These are phyloP conservation scores for Diadophis punctatus DNA, from an alignment of 2,113 vertebrate species.

Conservation along the genomic window DNA sequence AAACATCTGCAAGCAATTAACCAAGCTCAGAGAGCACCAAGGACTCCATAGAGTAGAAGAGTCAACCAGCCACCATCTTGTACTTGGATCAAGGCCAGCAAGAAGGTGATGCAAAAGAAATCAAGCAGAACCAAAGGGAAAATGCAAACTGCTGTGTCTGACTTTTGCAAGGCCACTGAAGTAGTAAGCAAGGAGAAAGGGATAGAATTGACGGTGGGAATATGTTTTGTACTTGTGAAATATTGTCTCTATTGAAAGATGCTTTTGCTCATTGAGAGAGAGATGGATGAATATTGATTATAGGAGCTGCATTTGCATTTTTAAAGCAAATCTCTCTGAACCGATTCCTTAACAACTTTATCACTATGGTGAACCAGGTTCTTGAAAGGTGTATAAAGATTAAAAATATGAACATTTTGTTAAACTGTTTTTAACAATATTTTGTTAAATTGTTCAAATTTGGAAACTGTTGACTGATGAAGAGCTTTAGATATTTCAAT, in stretches of 20 bases:
- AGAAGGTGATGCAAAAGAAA: neutral
- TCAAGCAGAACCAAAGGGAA: neutral
- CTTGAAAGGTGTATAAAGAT: neutral
- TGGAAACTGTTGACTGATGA: neutral
- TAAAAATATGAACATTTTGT: neutral
- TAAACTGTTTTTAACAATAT: neutral
- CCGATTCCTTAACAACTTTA: neutral
- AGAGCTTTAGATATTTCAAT: neutral
- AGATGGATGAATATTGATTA: neutral
- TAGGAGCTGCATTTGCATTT: neutral
- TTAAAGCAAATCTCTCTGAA: neutral
- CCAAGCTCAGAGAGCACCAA: neutral
- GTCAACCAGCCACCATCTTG: neutral
- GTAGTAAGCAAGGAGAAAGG: neutral
- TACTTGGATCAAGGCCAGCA: neutral
- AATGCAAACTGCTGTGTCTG: neutral
- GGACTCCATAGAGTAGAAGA: neutral
- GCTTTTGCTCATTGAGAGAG: neutral
- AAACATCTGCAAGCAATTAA: neutral
- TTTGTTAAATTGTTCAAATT: neutral
- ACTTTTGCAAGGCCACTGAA: neutral
- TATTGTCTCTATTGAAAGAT: neutral
- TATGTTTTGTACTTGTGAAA: neutral
- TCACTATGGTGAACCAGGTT: neutral
- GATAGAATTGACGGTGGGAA: neutral